Evolutionary conservation across 2,113 vertebrate species (phyloP).

Genomic region (Brachirus orientalis): DNA sequence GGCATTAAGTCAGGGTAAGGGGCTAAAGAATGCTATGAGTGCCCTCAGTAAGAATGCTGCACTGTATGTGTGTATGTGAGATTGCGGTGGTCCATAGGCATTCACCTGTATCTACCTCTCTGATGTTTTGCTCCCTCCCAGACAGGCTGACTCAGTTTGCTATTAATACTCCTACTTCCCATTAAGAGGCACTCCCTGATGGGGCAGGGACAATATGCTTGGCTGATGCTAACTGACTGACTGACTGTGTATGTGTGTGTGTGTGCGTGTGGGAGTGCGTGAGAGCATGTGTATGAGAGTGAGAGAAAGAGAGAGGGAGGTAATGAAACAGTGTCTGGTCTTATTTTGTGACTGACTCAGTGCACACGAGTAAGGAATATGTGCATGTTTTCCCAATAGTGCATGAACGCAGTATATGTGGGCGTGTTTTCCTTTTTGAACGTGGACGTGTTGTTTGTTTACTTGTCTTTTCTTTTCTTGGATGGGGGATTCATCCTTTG

Average conservation of each 20-base stretch:
- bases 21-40: too few species aligned
- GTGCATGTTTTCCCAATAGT: slow-evolving; percentile 17
- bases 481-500: background rate
- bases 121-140: slow-evolving; percentile 63
- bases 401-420: background rate
- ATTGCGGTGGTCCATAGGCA: slow-evolving; percentile 31
- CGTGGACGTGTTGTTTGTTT: slow-evolving; percentile 3
- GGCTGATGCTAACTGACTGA: slow-evolving; percentile 47
- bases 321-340: slow-evolving; percentile 15
- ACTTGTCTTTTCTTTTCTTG: background rate
- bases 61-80: slow-evolving; percentile 13
- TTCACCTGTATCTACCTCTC: slow-evolving; percentile 68
- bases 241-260: slow-evolving; percentile 37
- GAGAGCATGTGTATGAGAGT: slow-evolving; percentile 7
- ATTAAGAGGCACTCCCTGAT: slow-evolving; percentile 71
- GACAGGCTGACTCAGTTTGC: slow-evolving; percentile 65
- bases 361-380: background rate
- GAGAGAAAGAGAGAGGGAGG: background rate
- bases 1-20: too few species aligned
- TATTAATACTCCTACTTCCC: slow-evolving; percentile 75
- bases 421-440: slow-evolving; percentile 8
- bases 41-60: background rate
- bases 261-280: slow-evolving; percentile 10
- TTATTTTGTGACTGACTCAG: slow-evolving; percentile 18
- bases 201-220: slow-evolving; percentile 69